These are phyloP conservation scores for Silurus aristotelis DNA, from an alignment of 2,797 vertebrate genomes.

Conservation along the genomic window DNA sequence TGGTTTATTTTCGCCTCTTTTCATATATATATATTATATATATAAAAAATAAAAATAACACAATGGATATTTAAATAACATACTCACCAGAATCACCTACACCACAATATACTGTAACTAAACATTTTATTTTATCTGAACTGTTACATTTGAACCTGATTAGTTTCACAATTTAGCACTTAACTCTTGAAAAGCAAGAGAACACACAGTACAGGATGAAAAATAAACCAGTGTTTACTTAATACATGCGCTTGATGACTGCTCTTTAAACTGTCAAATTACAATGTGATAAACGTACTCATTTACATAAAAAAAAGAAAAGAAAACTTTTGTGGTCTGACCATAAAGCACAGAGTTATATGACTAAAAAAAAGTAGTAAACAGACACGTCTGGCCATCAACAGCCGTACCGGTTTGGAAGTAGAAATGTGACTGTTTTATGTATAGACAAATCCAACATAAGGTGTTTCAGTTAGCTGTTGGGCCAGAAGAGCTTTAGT, in stretches of 20 bases:
- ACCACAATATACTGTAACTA: not conserved
- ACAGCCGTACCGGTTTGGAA: too few species aligned
- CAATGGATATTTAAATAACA: too few species aligned
- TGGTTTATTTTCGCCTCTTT: too few species aligned
- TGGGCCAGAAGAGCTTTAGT: not conserved
- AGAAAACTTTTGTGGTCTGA: too few species aligned
- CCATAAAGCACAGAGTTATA: too few species aligned
- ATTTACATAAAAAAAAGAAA: too few species aligned
- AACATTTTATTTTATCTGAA: not conserved
- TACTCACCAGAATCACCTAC: not conserved
- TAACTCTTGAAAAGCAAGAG: not conserved
- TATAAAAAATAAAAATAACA: not conserved
- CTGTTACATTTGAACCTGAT: not conserved
- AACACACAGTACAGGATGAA: not conserved
- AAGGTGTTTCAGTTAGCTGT: not conserved
- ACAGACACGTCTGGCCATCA: too few species aligned
- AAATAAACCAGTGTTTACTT: not conserved
- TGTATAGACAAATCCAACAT: not conserved
- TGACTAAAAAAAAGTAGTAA: too few species aligned
- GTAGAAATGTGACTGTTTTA: too few species aligned
- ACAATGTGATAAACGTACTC: too few species aligned
- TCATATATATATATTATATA: not conserved
- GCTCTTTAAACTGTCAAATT: not conserved
- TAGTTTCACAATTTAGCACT: not conserved
- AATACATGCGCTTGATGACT: not conserved